Percentiles rank a stretch among this genome's conserved stretches.
Conservation (phyloP, 2,113 vertebrate species). For the Myiopsitta monachus region DNA sequence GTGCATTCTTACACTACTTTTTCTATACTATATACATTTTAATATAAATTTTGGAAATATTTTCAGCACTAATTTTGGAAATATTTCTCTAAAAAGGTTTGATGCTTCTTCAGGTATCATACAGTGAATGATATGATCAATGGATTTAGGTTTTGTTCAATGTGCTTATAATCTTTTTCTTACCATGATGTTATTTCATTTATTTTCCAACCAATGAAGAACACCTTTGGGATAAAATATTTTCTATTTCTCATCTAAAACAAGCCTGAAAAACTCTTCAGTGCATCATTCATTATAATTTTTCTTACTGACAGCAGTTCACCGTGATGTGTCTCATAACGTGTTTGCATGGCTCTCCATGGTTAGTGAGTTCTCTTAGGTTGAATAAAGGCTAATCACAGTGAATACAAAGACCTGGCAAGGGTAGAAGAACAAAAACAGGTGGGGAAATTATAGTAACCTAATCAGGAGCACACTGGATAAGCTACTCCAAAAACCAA, state of each 20-base stretch:
- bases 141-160: not conserved
- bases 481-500: not conserved
- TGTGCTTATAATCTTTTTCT: not conserved
- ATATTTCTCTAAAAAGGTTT: not conserved
- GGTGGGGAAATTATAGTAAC: not conserved
- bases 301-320: not conserved
- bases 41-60: not conserved
- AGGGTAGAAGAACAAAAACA: not conserved
- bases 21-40: not conserved
- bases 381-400: not conserved
- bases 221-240: not conserved
- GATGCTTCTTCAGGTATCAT: not conserved
- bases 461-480: not conserved
- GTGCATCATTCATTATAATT: not conserved
- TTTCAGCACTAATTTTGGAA: not conserved
- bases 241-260: not conserved
- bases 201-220: not conserved
- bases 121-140: not conserved
- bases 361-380: not conserved
- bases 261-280: not conserved
- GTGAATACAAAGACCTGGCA: not conserved
- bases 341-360: not conserved
- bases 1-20: not conserved
- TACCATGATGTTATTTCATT: not conserved
- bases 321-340: not conserved